Evolutionary conservation across 1,140 invertebrate species (phyloP).

Genomic region (Drosophila melanica): DNA sequence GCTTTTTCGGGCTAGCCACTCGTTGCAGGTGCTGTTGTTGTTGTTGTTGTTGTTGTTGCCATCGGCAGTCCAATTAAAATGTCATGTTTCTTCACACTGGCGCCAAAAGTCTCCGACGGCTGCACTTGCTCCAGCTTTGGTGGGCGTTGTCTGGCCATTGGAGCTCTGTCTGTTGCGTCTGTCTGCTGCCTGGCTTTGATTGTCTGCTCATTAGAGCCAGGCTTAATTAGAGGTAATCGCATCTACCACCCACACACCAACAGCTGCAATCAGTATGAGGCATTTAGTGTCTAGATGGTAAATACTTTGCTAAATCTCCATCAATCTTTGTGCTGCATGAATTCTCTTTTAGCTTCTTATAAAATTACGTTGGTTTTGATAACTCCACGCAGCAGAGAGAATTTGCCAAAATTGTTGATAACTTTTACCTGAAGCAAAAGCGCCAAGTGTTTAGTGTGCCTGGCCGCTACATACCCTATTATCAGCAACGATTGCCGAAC

Average conservation of each 20-base stretch:
- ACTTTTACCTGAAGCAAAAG: not conserved
- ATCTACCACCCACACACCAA: not conserved
- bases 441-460: no score
- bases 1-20: slow-evolving; percentile 3
- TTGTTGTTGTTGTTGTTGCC: slow-evolving; percentile 7
- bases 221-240: slow-evolving; percentile 26
- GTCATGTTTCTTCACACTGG: slow-evolving; percentile 40
- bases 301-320: not conserved
- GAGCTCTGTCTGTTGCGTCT: slow-evolving; percentile 6
- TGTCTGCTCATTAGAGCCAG: slow-evolving; percentile 28
- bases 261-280: not conserved
- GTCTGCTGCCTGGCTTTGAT: not conserved
- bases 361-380: not conserved
- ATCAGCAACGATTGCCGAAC: no score
- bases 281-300: not conserved
- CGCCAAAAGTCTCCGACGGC: slow-evolving; percentile 21
- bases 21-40: not conserved
- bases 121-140: slow-evolving; percentile 10
- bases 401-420: not conserved
- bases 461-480: no score
- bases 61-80: slow-evolving; percentile 45
- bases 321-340: not conserved
- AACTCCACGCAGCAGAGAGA: no score
- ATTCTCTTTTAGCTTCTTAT: not conserved
- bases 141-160: slow-evolving; percentile 21